Evolutionary conservation across 2,113 vertebrate genomes (phyloP).

Genomic region (Nannospalax galili): DNA sequence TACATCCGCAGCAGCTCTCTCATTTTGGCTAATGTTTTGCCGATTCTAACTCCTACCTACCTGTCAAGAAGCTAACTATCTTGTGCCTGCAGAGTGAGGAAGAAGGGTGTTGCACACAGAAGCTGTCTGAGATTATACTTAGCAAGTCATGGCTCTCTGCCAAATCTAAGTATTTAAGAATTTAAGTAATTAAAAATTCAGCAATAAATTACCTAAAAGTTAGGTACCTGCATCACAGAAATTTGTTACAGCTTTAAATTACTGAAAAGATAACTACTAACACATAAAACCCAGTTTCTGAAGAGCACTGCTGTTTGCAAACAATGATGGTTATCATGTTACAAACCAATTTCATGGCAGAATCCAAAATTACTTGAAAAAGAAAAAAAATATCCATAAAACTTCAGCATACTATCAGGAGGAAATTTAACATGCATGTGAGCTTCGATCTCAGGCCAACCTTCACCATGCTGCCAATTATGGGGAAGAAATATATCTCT

Average conservation of each 20-base stretch:
- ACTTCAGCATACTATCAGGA: neutral
- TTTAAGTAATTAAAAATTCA: constrained; percentile 40
- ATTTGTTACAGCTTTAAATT: neutral
- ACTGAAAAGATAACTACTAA: neutral
- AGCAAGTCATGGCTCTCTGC: constrained; percentile 51
- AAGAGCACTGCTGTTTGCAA: neutral
- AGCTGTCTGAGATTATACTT: constrained; percentile 42
- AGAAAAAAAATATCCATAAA: neutral
- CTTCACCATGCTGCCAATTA: neutral
- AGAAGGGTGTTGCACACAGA: neutral
- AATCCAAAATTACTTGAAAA: neutral
- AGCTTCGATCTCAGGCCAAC: neutral
- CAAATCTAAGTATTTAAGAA: neutral
- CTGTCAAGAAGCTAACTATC: constrained; percentile 46
- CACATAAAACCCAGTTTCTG: neutral
- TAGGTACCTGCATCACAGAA: neutral
- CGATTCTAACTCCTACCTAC: neutral
- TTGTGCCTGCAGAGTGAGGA: constrained; percentile 27
- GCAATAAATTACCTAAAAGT: neutral
- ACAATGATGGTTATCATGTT: neutral
- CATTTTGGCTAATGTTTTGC: constrained; percentile 52
- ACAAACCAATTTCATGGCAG: constrained; percentile 27
- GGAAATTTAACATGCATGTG: neutral
- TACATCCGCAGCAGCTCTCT: neutral
- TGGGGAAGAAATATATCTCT: neutral